phyloP scores from a whole-genome alignment of 2,113 vertebrate species.

The Dicaeum eximium region DNA sequence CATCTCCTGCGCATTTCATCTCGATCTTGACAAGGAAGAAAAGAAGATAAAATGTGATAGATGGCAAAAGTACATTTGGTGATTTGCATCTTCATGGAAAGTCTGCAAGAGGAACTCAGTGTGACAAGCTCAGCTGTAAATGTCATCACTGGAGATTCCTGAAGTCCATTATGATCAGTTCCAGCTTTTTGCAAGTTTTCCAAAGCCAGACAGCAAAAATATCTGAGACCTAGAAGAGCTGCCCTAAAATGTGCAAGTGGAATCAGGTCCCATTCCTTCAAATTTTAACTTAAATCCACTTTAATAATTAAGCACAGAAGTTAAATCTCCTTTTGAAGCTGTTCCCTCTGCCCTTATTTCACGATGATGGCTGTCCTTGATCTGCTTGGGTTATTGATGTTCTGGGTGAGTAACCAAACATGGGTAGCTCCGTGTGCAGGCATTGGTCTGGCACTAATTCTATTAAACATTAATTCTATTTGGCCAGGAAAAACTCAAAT shows the following conservation, averaged over 20 bases:
- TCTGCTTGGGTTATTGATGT: not conserved
- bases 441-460: not conserved
- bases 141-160: not conserved
- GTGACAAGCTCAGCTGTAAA: not conserved
- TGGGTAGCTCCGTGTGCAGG: not conserved
- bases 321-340: not conserved
- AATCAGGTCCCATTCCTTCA: not conserved
- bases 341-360: not conserved
- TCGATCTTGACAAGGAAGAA: too few species aligned
- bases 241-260: not conserved
- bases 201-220: not conserved
- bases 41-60: too few species aligned
- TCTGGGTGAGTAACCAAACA: not conserved
- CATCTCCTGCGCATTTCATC: too few species aligned
- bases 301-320: not conserved
- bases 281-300: not conserved
- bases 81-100: not conserved
- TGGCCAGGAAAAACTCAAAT: too few species aligned
- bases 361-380: not conserved
- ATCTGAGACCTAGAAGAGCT: not conserved
- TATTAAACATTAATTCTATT: too few species aligned
- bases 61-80: rapidly evolving
- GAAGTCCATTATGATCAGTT: not conserved
- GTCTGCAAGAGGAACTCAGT: not conserved
- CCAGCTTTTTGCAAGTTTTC: not conserved